Evolutionary conservation across 2,797 vertebrate species (phyloP), one percentile per base, ranked within the genome.

Genomic region (Enteromius mattozi): DNA sequence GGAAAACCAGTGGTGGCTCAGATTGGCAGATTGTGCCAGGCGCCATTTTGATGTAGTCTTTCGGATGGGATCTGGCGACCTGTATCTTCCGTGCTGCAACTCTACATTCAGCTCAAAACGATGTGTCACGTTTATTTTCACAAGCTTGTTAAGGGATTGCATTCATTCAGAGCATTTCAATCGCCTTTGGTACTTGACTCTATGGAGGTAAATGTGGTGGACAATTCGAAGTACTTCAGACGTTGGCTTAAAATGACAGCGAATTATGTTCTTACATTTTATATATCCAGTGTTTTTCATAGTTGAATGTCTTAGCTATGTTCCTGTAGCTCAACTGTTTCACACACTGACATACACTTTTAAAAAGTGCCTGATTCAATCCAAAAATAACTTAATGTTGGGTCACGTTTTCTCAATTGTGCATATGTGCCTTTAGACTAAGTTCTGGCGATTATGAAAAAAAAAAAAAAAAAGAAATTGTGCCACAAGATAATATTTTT

Each of bases 1-100:
- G 37, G 66, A 92, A 95, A 96, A 97, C 95, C 89, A 27, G 80
- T 95, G 95, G 94, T 97, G 98, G 98, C 98, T 99, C 97, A 99
- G 97, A 95, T 94, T 96, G 96, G 97, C 97, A 99, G 97, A 95
- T 87, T 92, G 92, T 90, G 91, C 89, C 85, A 78, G 87, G 91
- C 66, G 75, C 75, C 69, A n/a, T 42, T 61, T 27, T 27, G 24
- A 13, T 12, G 24, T 12, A 8, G 76, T 63, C 37, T 63, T 45
- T 8, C 13, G 9, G 37, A 75, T 75, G 33, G 16, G 24, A 61
- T 6, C 24, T 6, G 24, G 59, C 6, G 27, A 78, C 49, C 68
- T 35, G 24, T 49, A 79, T 33, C 24, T 66, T 35, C 24, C 16
- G 1, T 79, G 76, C 59, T 42, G n/a, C 13, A 19, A 27, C 33